Conservation (phyloP, 2,113 vertebrate species). For the Otis tarda region DNA sequence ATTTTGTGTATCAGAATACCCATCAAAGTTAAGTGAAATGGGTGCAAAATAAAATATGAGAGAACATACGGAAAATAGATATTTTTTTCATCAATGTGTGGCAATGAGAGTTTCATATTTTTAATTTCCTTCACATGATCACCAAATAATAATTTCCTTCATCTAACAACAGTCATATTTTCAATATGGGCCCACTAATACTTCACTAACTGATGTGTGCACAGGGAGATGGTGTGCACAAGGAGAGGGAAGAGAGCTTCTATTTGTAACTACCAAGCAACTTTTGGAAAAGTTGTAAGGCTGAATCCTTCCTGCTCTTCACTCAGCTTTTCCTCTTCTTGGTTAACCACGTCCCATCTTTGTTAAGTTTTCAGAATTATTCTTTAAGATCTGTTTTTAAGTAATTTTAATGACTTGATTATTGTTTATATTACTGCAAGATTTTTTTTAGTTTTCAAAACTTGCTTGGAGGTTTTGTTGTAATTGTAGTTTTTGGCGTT, state of each 20-base stretch:
- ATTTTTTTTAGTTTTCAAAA: neutral
- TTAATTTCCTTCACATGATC: neutral
- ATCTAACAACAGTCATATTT: neutral
- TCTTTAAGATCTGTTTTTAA: neutral
- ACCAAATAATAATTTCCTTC: neutral
- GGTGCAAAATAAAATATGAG: neutral
- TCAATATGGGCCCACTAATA: neutral
- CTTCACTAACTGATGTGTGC: neutral
- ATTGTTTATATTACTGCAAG: neutral
- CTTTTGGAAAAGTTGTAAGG: neutral
- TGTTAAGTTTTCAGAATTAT: neutral
- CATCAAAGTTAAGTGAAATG: neutral
- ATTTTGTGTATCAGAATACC: neutral
- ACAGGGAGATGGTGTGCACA: neutral
- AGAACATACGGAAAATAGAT: neutral
- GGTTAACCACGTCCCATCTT: neutral
- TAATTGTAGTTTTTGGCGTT: neutral
- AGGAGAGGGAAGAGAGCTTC: neutral
- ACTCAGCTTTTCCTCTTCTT: neutral
- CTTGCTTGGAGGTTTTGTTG: neutral
- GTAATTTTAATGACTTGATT: neutral
- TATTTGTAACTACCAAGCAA: neutral
- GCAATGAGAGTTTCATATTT: neutral
- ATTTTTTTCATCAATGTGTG: neutral
- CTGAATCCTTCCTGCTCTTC: neutral